phyloP scores from a whole-genome alignment of 2,888 invertebrate species.

The Zaprionus bogoriensis region DNA sequence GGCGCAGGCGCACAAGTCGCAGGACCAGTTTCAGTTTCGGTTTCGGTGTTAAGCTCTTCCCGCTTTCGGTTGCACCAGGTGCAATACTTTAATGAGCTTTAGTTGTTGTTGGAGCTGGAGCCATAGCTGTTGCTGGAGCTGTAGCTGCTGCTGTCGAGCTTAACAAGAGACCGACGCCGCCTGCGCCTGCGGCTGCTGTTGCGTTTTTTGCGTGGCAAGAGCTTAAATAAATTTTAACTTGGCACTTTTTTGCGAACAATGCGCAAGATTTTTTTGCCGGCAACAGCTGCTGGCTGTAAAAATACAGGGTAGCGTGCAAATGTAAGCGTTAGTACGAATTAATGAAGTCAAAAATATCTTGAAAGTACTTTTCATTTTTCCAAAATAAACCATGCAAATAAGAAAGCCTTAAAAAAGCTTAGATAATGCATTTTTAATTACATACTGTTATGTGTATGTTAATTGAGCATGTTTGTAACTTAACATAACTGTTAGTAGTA shows the following conservation, averaged over 20 bases:
- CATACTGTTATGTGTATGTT: too few relatives aligned
- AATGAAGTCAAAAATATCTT: too few relatives aligned
- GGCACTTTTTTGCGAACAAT: constrained; percentile 43
- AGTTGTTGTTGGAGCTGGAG: constrained; percentile 26
- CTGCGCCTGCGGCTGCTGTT: constrained; percentile 53
- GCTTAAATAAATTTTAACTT: constrained; percentile 56
- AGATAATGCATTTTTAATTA: too few relatives aligned
- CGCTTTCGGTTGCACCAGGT: constrained; percentile 55
- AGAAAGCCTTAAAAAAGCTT: too few relatives aligned
- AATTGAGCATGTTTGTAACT: too few relatives aligned
- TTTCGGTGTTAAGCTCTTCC: constrained; percentile 14
- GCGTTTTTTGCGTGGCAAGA: constrained; percentile 31
- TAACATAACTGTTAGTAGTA: too few relatives aligned
- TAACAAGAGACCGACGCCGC: constrained; percentile 46
- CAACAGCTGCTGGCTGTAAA: constrained; percentile 38
- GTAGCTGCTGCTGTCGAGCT: constrained; percentile 21
- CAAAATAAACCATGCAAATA: too few relatives aligned
- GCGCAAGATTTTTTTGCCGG: constrained; percentile 42
- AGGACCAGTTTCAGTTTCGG: constrained; percentile 27
- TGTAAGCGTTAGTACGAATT: neutral
- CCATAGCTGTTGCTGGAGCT: neutral
- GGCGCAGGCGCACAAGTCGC: constrained; percentile 19
- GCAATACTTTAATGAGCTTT: constrained; percentile 75
- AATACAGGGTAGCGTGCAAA: neutral
- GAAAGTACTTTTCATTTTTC: too few relatives aligned